Evolutionary conservation across 2,797 vertebrate genomes (phyloP).

Genomic region (Poeciliopsis infans): DNA sequence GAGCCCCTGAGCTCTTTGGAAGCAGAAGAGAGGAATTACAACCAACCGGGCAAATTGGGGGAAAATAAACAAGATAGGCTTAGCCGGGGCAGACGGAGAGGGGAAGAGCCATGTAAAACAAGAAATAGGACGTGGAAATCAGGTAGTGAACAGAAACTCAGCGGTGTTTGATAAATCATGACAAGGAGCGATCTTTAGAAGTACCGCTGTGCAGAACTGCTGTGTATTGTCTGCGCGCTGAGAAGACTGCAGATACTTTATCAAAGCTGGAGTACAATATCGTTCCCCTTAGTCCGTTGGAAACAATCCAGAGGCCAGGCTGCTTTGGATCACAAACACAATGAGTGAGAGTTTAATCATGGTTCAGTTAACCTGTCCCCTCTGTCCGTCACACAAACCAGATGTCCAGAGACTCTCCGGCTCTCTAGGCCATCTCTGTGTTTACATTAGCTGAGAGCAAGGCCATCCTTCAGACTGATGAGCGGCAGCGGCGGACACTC

Average conservation of each 20-base stretch:
- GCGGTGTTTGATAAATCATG: slow-evolving; percentile 59
- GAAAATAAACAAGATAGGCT: slow-evolving; percentile 73
- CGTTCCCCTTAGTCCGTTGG: slow-evolving; percentile 56
- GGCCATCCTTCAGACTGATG: slow-evolving; percentile 65
- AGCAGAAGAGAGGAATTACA: slow-evolving; percentile 77
- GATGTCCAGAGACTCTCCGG: slow-evolving; percentile 60
- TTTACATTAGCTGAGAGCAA: slow-evolving; percentile 63
- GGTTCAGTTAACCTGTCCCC: slow-evolving; percentile 69
- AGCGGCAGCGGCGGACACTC: slow-evolving; percentile 39
- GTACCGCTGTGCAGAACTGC: slow-evolving; percentile 42
- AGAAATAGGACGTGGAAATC: slow-evolving; percentile 67
- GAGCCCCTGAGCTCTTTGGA: slow-evolving; percentile 80
- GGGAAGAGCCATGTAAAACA: slow-evolving; percentile 72
- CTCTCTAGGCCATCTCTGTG: slow-evolving; percentile 57
- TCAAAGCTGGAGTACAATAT: slow-evolving; percentile 52
- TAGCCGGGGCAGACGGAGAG: slow-evolving; percentile 58
- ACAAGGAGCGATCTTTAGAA: slow-evolving; percentile 56
- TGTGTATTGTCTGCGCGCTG: slow-evolving; percentile 58
- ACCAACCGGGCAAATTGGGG: slow-evolving; percentile 69
- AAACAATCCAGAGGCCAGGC: slow-evolving; percentile 61
- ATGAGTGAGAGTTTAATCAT: slow-evolving; percentile 72
- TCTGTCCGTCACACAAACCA: slow-evolving; percentile 70
- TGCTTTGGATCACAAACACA: slow-evolving; percentile 70
- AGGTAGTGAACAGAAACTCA: slow-evolving; percentile 62
- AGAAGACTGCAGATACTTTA: slow-evolving; percentile 66